phyloP scores from a whole-genome alignment of 2,797 vertebrate genomes.

The Poecilia picta region DNA sequence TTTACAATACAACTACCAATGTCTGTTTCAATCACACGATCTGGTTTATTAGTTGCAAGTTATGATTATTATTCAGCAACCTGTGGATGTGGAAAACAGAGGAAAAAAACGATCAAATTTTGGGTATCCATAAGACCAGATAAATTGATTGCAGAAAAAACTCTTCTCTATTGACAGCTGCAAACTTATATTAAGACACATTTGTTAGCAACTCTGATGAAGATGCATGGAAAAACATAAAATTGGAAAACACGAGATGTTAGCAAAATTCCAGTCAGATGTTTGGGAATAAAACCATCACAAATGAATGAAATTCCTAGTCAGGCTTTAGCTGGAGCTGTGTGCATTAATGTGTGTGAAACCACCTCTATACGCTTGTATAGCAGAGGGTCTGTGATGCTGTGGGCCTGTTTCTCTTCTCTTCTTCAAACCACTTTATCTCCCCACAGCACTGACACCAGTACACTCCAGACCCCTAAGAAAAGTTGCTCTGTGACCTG shows the following conservation, averaged over 20 bases:
- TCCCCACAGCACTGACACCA: no score
- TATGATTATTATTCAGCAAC: neutral
- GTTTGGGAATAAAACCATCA: neutral
- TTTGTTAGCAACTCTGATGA: neutral
- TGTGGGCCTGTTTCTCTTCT: neutral
- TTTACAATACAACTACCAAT: neutral
- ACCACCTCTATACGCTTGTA: neutral
- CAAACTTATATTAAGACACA: neutral
- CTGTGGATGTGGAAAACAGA: neutral
- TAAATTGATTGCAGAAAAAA: neutral
- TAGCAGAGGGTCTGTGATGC: neutral
- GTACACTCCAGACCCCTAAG: no score
- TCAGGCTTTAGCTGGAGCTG: neutral
- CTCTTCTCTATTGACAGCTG: no score
- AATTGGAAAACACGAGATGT: neutral
- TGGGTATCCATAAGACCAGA: neutral
- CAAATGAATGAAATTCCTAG: neutral
- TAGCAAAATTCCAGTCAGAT: neutral
- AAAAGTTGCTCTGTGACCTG: slow-evolving; percentile 28
- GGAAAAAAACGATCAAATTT: neutral
- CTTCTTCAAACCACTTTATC: no score
- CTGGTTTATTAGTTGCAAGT: neutral
- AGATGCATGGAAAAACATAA: neutral
- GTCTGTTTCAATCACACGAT: neutral
- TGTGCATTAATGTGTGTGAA: neutral